Evolutionary conservation across 2,888 invertebrate genomes (phyloP), one percentile per base, ranked within the genome.

Genomic region (Orgyia antiqua): DNA sequence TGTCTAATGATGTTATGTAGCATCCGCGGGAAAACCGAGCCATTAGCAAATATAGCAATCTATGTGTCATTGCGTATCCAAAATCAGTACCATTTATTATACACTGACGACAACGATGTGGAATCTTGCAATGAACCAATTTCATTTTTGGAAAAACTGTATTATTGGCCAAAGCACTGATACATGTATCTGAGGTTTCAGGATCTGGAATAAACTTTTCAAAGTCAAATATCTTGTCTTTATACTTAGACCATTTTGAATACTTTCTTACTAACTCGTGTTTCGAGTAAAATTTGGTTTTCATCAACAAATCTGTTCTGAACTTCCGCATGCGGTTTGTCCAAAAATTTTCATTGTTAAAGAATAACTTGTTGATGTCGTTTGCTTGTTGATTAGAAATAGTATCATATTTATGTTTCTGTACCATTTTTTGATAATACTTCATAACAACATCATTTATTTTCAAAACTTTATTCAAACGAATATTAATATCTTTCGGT

Each of bases 11-110:
- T 1, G 28, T n/a, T 6, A 36, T n/a, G 2, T 15, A 13, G 10
- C 36, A 36, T 28, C 36, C 36, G 10, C 36, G 31, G 12, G 31
- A 24, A 28, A 28, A 31, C 7, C 36, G 24, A n/a, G 31, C 31
- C 20, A 18, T 17, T n/a, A 36, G 3, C 6, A 36, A 0, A 10
- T 17, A 36, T 6, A 36, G 5, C 7, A 28, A 13, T 17, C 74
- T 68, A 41, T 72, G 72, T 7, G 62, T 43, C 2, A 76, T 31
- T 3, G 55, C 60, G 27, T 73, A 75, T 9, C 74, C 75, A 24
- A 51, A 64, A 18, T 67, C 46, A 0, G 57, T 51, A 32, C 35
- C 35, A 5, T 28, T 35, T 2, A 10, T 18, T 10, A 31, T 13
- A 6, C 12, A 13, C 4, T 20, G 15, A 9, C 12, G 4, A 13